Base-by-base conservation (phyloP, 2,113 vertebrate species). In the Xenus cinereus region DNA sequence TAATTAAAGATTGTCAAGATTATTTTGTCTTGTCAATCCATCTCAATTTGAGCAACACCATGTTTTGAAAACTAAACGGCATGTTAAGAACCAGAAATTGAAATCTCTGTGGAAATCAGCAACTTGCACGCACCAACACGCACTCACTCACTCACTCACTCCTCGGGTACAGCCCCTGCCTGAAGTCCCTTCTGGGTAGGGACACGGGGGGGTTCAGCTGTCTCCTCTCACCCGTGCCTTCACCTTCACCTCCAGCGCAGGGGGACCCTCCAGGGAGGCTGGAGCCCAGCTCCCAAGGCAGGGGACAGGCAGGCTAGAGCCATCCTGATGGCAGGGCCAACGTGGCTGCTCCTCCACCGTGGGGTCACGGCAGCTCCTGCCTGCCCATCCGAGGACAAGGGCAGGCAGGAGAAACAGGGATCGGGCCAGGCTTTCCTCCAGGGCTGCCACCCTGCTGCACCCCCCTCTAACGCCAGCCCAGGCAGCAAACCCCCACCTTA, bases 331-430 rank as follows among this genome's bases (percentile, higher is more conserved):
- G 62, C 48, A 37, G 33, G 14, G 56, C 1, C 19, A 75, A 50
- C 0, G 1, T 0, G 12, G 50, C 12, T 63, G 39, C 60, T 94
- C 45, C 50, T 32, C 39, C 68, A 54, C 32, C 5, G 1, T 0
- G 1, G 37, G 12, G 14, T 21, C 1, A 0, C 4, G 9, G 32
- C 3, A 0, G 32, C 22, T 92, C 37, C 76, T 14, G 33, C 14
- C 62, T 2, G 27, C 14, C 62, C 2, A 4, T 45, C 81, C 4
- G 2, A 50, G 22, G 45, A 30, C 53, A 53, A 39, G 8, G 37
- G 8, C 17, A 15, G 33, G 28, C 48, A n/a, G 50, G 54, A 1
- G 6, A 68, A 91, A 81, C 0, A 0, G n/a, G 33, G 50, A 26
- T 12, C n/a, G 2, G 1, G 35, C 14, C 57, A 54, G n/a, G 9